Percentiles rank a stretch among this genome's conserved stretches.
Evolutionary conservation across 1,140 invertebrate genomes (phyloP).

Genomic region (Araneus ventricosus): DNA sequence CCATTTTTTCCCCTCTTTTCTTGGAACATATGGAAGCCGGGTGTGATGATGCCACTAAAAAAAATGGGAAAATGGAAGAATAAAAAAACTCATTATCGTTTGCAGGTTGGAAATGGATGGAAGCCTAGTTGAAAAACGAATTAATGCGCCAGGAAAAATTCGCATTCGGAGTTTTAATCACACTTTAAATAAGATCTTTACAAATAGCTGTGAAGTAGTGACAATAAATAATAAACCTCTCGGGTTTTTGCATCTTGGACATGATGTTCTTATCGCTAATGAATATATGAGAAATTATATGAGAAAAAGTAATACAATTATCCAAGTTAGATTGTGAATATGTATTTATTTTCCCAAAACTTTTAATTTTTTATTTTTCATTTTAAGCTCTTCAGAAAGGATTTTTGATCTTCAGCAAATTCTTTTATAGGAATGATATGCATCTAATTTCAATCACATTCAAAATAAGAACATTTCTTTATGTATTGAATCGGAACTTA

Average conservation of each 20-base stretch:
- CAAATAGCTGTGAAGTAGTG: no score
- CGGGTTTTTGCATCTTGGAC: no score
- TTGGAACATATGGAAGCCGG: slow-evolving; percentile 5
- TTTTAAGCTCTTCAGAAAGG: background rate
- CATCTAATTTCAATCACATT: no score
- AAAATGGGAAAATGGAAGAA: slow-evolving; percentile 36
- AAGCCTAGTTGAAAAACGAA: slow-evolving; percentile 41
- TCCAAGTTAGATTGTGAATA: no score
- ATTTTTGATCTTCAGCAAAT: background rate
- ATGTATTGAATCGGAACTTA: background rate
- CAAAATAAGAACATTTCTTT: no score
- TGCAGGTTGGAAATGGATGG: slow-evolving; percentile 59
- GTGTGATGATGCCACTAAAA: slow-evolving; percentile 41
- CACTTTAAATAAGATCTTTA: slow-evolving; percentile 65
- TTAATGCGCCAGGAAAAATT: slow-evolving; percentile 62
- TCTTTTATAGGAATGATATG: no score
- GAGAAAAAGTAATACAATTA: no score
- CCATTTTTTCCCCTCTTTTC: background rate
- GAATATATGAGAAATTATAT: no score
- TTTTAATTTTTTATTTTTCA: no score
- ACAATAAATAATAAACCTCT: no score
- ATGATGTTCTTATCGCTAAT: no score
- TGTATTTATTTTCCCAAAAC: no score
- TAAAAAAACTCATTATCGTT: slow-evolving; percentile 71
- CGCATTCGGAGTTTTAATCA: slow-evolving; percentile 55